Conservation (phyloP, 2,888 invertebrate genomes). For the Cerastis rubricosa region DNA sequence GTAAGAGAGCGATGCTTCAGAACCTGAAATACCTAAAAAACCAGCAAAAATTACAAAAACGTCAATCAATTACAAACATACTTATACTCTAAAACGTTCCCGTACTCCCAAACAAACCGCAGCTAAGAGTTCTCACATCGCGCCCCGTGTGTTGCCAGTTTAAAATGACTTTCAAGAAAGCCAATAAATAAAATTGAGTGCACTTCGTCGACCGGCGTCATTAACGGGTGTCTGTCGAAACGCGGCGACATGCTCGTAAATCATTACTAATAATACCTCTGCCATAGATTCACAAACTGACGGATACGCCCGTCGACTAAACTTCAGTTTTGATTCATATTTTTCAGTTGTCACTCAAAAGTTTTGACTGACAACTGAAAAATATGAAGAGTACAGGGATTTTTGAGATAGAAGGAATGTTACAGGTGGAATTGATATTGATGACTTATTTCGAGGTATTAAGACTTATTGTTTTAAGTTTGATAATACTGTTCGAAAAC, state of each 20-base stretch:
- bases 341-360: slow-evolving; percentile 46
- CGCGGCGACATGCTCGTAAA: slow-evolving; percentile 76
- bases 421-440: slow-evolving; percentile 41
- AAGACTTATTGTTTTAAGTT: slow-evolving; percentile 2
- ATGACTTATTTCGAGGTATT: slow-evolving; percentile 33
- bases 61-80: neutral
- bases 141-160: slow-evolving; percentile 45
- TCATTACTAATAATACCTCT: slow-evolving; percentile 76
- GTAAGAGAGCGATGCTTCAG: neutral
- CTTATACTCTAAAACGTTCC: neutral
- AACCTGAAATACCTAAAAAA: neutral
- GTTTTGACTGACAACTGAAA: slow-evolving; percentile 32
- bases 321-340: slow-evolving; percentile 42
- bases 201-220: slow-evolving; percentile 75
- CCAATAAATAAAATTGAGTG: slow-evolving; percentile 80
- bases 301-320: slow-evolving; percentile 57
- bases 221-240: slow-evolving; percentile 78
- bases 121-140: slow-evolving; percentile 18
- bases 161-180: slow-evolving; percentile 72
- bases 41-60: neutral
- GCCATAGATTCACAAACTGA: slow-evolving; percentile 63
- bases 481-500: neutral
- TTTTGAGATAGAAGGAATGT: neutral
- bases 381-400: slow-evolving; percentile 13
- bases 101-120: neutral